These are phyloP conservation scores for Heterohyrax brucei DNA, from an alignment of 2,797 vertebrate genomes.

Conservation along the genomic window DNA sequence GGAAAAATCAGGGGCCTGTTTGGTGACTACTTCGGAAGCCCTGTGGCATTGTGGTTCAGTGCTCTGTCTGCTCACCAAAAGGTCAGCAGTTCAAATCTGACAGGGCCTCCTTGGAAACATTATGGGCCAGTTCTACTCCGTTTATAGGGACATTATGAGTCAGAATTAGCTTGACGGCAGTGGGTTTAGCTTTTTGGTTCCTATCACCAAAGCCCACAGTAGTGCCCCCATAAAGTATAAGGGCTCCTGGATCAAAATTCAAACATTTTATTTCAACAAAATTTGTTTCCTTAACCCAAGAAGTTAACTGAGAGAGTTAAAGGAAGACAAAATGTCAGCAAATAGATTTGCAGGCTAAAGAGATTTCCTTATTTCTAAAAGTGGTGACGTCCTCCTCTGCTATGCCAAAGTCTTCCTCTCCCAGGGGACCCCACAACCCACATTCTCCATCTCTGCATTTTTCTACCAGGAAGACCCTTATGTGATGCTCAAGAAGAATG, in stretches of 20 bases:
- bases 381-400: not conserved
- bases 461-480: conserved; percentile 96
- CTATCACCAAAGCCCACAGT: not conserved
- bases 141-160: too few relatives aligned
- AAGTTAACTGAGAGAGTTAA: not conserved
- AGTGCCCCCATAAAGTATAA: not conserved
- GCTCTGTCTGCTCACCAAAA: too few relatives aligned
- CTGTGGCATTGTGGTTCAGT: too few relatives aligned
- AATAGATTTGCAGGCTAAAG: not conserved
- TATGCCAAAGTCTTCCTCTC: not conserved
- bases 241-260: not conserved
- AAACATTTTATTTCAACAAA: conserved; percentile 47
- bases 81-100: too few relatives aligned
- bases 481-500: conserved; percentile 99
- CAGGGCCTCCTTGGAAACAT: too few relatives aligned
- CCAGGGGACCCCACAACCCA: not conserved
- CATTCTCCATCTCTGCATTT: conserved; percentile 21
- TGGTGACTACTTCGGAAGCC: not conserved
- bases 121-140: too few relatives aligned
- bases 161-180: too few relatives aligned
- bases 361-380: not conserved
- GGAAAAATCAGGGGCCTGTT: not conserved
- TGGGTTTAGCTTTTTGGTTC: too few relatives aligned
- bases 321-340: not conserved
- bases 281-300: conserved; percentile 34